A percentile compares a stretch with the other conserved stretches of the same genome.
phyloP scores from a whole-genome alignment of 92 coral and sea anemone genomes.

The Anthopleura xanthogrammica region DNA sequence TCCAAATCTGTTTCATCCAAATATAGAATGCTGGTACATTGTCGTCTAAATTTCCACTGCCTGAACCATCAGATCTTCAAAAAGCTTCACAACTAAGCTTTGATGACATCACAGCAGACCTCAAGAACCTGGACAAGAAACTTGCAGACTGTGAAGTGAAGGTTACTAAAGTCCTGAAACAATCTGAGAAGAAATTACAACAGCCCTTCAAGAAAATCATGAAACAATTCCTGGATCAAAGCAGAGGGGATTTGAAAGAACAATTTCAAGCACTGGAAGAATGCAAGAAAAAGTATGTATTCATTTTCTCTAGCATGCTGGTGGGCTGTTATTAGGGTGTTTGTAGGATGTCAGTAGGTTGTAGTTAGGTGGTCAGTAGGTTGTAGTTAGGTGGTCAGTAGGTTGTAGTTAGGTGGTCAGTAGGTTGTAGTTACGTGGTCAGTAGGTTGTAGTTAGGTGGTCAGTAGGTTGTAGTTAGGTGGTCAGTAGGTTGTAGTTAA shows the following conservation, averaged over 20 bases:
- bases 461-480: background rate
- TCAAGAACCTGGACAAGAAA: constrained; percentile 52
- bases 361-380: background rate
- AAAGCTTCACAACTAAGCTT: constrained; percentile 79
- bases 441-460: background rate
- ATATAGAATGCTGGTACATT: constrained; percentile 83
- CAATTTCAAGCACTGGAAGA: constrained; percentile 73
- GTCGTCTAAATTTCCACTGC: constrained; percentile 70
- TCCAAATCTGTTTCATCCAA: background rate
- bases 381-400: background rate
- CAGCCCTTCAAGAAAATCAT: constrained; percentile 65
- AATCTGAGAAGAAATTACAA: constrained; percentile 46
- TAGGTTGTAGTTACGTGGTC: background rate
- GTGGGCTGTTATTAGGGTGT: background rate
- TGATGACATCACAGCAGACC: constrained; percentile 72
- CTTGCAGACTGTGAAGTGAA: constrained; percentile 60
- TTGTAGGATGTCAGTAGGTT: background rate
- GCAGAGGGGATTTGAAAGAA: constrained; percentile 57
- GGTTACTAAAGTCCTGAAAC: constrained; percentile 54
- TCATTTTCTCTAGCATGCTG: background rate
- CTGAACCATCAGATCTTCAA: constrained; percentile 76
- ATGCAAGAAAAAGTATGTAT: constrained; percentile 58
- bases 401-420: background rate
- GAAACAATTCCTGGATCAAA: constrained; percentile 69
- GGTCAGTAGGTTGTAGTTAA: background rate